These are phyloP conservation scores for Zosterops lateralis DNA, from an alignment of 2,113 vertebrate species.

Conservation along the genomic window DNA sequence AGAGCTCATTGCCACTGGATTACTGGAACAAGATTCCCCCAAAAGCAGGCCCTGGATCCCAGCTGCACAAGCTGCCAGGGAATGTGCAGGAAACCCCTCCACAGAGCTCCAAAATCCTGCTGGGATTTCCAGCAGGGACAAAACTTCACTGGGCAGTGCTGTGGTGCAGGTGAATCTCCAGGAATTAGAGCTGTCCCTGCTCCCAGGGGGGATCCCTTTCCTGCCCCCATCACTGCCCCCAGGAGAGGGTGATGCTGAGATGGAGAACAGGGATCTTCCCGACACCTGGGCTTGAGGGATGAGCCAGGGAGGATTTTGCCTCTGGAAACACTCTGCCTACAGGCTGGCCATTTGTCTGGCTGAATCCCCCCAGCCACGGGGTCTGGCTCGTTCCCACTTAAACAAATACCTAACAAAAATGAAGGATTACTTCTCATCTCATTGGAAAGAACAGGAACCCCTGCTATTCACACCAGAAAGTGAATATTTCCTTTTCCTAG, in stretches of 20 bases:
- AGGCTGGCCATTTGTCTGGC: not conserved
- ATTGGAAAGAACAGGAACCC: not conserved
- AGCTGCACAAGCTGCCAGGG: too few species aligned
- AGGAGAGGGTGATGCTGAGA: not conserved
- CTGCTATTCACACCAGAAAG: not conserved
- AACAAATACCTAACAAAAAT: not conserved
- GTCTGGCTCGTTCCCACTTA: not conserved
- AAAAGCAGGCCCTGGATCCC: not conserved
- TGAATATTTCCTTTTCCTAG: not conserved
- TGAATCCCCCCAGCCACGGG: too few species aligned
- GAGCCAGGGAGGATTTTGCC: not conserved
- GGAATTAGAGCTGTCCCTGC: not conserved
- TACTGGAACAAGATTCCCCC: not conserved
- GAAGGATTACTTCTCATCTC: not conserved
- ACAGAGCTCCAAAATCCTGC: not conserved
- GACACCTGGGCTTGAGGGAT: rapidly evolving
- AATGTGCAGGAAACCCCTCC: not conserved
- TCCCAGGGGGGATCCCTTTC: not conserved
- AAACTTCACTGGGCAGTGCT: not conserved
- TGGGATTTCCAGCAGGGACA: not conserved
- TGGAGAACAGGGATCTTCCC: not conserved
- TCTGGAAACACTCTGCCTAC: not conserved
- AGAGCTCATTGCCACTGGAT: not conserved
- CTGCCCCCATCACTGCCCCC: not conserved
- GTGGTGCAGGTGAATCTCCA: too few species aligned